These are phyloP conservation scores for Melieria picta DNA, from an alignment of 2,888 invertebrate species.

Conservation along the genomic window DNA sequence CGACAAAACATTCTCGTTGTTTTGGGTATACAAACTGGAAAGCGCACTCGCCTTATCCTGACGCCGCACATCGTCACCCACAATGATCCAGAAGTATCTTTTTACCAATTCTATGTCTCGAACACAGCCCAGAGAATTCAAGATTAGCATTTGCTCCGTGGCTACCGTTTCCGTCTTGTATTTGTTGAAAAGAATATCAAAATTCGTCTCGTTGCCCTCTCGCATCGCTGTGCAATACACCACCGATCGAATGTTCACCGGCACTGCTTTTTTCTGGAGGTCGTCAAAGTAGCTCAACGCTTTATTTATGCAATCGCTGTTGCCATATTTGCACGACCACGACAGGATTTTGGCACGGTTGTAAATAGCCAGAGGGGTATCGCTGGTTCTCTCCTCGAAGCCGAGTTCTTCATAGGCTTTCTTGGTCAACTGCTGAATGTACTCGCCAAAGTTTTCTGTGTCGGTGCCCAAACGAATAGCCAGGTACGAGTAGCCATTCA, in stretches of 20 bases:
- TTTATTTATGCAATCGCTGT: conserved; percentile 69
- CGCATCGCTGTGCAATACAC: conserved; percentile 51
- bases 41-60: conserved; percentile 49
- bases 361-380: conserved; percentile 70
- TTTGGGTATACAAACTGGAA: conserved; percentile 68
- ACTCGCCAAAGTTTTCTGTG: conserved; percentile 54
- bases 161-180: conserved; percentile 71
- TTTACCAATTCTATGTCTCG: conserved; percentile 68
- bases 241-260: conserved; percentile 63
- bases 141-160: conserved; percentile 74
- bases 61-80: conserved; percentile 48
- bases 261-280: conserved; percentile 34
- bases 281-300: conserved; percentile 59
- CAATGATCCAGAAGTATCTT: conserved; percentile 68
- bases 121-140: conserved; percentile 75
- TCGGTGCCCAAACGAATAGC: conserved; percentile 46
- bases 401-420: conserved; percentile 68
- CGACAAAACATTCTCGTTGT: conserved; percentile 59
- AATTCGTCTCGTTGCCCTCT: conserved; percentile 66
- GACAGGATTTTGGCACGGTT: conserved; percentile 71
- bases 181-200: conserved; percentile 71
- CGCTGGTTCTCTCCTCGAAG: conserved; percentile 64
- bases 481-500: conserved; percentile 50
- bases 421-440: conserved; percentile 66
- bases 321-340: conserved; percentile 74